These are phyloP conservation scores for Polydesmus complanatus DNA, from an alignment of 2,888 invertebrate species.

Conservation along the genomic window DNA sequence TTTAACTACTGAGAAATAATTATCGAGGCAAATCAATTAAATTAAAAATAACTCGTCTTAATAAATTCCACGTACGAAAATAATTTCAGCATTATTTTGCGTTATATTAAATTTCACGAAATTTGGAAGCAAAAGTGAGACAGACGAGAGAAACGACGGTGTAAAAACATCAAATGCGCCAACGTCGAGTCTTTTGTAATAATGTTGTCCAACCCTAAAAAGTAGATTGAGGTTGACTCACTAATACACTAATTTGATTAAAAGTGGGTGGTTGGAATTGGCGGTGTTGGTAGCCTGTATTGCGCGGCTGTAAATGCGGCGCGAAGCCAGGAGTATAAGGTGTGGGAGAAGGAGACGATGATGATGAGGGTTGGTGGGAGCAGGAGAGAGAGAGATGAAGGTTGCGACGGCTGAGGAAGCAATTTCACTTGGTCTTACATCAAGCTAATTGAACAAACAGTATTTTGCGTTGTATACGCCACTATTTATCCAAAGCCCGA, in stretches of 20 bases:
- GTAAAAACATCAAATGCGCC: background rate
- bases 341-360: background rate
- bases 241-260: slow-evolving; percentile 11
- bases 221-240: slow-evolving; percentile 11
- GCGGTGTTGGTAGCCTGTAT: too few relatives aligned
- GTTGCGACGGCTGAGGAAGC: background rate
- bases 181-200: background rate
- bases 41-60: too few relatives aligned
- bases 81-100: too few relatives aligned
- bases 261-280: background rate
- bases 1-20: too few relatives aligned
- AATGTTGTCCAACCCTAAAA: slow-evolving; percentile 1
- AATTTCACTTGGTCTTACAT: slow-evolving; percentile 13
- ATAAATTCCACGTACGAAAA: too few relatives aligned
- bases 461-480: background rate
- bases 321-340: background rate
- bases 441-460: slow-evolving; percentile 14
- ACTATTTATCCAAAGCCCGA: background rate
- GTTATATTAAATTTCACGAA: too few relatives aligned
- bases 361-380: background rate
- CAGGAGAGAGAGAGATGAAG: background rate
- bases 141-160: background rate
- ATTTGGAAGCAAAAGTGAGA: background rate
- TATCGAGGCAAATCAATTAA: too few relatives aligned
- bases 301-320: too few relatives aligned